These are phyloP conservation scores for Monopis laevigella DNA, from an alignment of 2,888 invertebrate genomes.

Conservation along the genomic window DNA sequence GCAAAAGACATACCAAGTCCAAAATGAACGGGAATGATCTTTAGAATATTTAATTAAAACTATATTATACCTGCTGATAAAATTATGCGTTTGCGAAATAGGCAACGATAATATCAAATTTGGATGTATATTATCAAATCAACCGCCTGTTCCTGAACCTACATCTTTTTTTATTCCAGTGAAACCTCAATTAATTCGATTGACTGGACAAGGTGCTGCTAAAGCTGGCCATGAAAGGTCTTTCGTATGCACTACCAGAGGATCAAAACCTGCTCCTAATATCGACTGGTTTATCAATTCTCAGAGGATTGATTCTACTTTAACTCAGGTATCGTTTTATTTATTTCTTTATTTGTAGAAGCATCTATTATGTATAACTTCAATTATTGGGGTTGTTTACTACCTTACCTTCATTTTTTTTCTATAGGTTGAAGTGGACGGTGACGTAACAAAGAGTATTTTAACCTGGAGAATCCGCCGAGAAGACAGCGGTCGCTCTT, in stretches of 20 bases:
- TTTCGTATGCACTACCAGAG: conserved; percentile 81
- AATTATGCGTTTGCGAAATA: too few species aligned
- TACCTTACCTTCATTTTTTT: too few species aligned
- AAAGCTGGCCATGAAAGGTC: conserved; percentile 79
- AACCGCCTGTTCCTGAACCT: too few species aligned
- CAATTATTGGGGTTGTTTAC: too few species aligned
- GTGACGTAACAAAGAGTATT: conserved; percentile 77
- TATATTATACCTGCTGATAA: too few species aligned
- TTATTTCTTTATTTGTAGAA: neutral
- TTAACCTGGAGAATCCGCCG: conserved; percentile 78
- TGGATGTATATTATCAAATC: too few species aligned
- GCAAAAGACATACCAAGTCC: too few species aligned
- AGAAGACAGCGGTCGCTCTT: conserved; percentile 83
- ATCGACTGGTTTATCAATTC: conserved; percentile 82
- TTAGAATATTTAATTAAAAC: neutral
- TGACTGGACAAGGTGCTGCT: conserved; percentile 75
- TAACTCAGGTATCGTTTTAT: conserved; percentile 53
- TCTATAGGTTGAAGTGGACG: conserved; percentile 66
- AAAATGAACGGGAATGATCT: too few species aligned
- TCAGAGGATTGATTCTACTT: conserved; percentile 48
- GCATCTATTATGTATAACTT: too few species aligned
- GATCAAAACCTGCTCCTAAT: conserved; percentile 85
- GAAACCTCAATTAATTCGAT: conserved; percentile 79
- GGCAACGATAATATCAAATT: too few species aligned
- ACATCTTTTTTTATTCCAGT: conserved; percentile 62